Evolutionary conservation across 2,113 vertebrate species (phyloP).

Genomic region (Morone chrysops): DNA sequence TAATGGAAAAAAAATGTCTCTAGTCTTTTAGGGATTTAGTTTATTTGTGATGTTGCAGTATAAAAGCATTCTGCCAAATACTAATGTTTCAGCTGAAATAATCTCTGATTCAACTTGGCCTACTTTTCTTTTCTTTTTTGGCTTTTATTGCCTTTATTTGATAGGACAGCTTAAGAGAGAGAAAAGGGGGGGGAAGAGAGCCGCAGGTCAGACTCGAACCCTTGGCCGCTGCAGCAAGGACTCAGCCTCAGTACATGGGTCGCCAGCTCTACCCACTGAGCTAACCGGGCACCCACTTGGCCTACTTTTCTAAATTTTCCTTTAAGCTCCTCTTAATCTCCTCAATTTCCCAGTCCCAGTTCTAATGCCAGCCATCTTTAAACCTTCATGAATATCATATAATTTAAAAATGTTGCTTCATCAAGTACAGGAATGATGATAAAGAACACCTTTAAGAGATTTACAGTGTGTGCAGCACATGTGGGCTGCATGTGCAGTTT

Average conservation of each 20-base stretch:
- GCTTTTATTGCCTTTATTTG: too few relatives aligned
- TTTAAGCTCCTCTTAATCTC: constrained; percentile 41
- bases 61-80: constrained; percentile 28
- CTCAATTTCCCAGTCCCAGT: constrained; percentile 18
- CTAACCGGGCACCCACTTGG: not conserved
- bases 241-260: too few relatives aligned
- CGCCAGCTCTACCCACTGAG: too few relatives aligned
- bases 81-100: constrained; percentile 43
- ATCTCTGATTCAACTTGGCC: constrained; percentile 26
- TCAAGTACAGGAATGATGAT: constrained; percentile 9
- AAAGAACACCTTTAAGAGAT: constrained; percentile 34
- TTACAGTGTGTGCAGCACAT: not conserved
- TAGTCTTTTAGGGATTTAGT: constrained; percentile 43
- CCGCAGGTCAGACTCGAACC: too few relatives aligned
- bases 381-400: constrained; percentile 21
- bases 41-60: constrained; percentile 30
- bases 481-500: constrained; percentile 5
- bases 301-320: constrained; percentile 34
- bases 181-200: too few relatives aligned
- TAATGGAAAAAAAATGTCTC: constrained; percentile 49
- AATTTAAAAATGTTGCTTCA: constrained; percentile 20
- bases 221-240: too few relatives aligned
- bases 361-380: constrained; percentile 32
- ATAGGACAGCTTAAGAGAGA: too few relatives aligned
- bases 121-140: too few relatives aligned